Evolutionary conservation across 2,888 invertebrate genomes (phyloP).

Genomic region (Protonemura montana): DNA sequence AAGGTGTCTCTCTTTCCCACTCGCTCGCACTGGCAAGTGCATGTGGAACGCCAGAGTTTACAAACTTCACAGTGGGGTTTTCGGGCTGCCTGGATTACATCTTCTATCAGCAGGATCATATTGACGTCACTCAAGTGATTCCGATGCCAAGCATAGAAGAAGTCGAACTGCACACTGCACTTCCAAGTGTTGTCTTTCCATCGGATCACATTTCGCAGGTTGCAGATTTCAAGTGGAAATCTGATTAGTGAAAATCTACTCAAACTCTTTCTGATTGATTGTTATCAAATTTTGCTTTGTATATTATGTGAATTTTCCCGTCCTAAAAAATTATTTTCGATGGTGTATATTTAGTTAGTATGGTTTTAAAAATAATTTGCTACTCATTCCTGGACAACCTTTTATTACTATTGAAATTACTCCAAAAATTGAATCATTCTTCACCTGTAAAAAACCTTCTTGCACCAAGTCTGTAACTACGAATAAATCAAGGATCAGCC

Average conservation of each 20-base stretch:
- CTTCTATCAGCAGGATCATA: slow-evolving; percentile 74
- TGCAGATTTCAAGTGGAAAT: slow-evolving; percentile 68
- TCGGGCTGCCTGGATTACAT: slow-evolving; percentile 92
- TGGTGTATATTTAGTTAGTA: too few relatives aligned
- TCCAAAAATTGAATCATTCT: too few relatives aligned
- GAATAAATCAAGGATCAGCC: too few relatives aligned
- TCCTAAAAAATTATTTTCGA: too few relatives aligned
- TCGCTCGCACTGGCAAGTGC: slow-evolving; percentile 74
- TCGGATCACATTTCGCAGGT: slow-evolving; percentile 93
- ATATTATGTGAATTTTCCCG: too few relatives aligned
- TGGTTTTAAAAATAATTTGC: too few relatives aligned
- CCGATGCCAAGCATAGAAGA: slow-evolving; percentile 84
- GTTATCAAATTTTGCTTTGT: background rate
- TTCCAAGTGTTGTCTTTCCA: slow-evolving; percentile 90
- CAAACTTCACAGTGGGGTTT: slow-evolving; percentile 84
- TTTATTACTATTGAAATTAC: too few relatives aligned
- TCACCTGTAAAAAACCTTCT: too few relatives aligned
- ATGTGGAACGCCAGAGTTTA: slow-evolving; percentile 83
- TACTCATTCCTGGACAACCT: too few relatives aligned
- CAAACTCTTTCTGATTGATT: background rate
- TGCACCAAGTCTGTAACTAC: too few relatives aligned
- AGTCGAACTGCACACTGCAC: slow-evolving; percentile 73
- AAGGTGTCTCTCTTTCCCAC: slow-evolving; percentile 71
- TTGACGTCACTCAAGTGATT: slow-evolving; percentile 74
- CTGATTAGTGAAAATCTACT: background rate